Evolutionary conservation across 2,113 vertebrate genomes (phyloP).

Genomic region (Coturnix japonica): DNA sequence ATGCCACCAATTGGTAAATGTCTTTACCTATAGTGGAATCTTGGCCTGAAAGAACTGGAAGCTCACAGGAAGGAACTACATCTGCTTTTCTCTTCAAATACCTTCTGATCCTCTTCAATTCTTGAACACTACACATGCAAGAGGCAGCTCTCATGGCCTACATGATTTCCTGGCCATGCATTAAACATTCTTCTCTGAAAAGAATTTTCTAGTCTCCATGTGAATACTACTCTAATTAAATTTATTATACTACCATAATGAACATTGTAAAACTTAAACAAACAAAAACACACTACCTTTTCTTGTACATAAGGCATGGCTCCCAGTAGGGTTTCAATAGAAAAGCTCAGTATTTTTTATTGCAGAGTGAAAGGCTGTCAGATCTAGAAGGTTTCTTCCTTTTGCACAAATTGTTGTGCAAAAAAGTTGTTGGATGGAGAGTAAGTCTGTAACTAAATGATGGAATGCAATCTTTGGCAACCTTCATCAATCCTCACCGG

Average conservation of each 20-base stretch:
- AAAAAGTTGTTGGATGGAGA: background rate
- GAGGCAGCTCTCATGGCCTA: background rate
- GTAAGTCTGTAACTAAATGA: background rate
- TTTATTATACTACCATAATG: background rate
- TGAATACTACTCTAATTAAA: background rate
- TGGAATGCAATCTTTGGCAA: background rate
- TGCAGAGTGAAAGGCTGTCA: background rate
- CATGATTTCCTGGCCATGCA: background rate
- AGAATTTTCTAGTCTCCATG: background rate
- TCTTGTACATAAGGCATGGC: background rate
- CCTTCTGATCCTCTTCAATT: background rate
- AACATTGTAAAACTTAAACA: background rate
- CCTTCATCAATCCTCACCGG: accelerated
- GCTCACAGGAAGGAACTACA: background rate
- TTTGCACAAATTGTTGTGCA: background rate
- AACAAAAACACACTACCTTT: background rate
- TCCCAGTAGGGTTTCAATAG: background rate
- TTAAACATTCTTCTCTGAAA: background rate
- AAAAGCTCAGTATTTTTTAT: background rate
- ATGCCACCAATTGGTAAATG: background rate
- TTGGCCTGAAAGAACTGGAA: background rate
- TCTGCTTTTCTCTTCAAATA: background rate
- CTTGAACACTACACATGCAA: background rate
- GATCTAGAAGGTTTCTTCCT: background rate
- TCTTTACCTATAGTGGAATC: background rate